phyloP scores from a whole-genome alignment of 2,888 invertebrate species.

The Eristalinus aeneus region DNA sequence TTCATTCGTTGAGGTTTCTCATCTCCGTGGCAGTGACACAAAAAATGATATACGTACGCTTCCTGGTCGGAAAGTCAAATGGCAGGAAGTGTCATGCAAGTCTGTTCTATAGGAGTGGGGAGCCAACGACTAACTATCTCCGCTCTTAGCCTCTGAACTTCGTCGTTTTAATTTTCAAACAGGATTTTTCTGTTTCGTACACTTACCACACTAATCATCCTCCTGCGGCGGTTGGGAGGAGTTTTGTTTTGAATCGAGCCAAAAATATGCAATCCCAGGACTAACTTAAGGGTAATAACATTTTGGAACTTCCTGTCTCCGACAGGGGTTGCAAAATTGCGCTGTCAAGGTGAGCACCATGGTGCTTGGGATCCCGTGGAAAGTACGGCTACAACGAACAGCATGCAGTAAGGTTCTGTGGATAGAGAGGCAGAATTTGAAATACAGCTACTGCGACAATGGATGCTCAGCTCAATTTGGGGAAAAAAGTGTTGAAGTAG shows the following conservation, averaged over 20 bases:
- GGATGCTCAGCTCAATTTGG: conserved; percentile 48
- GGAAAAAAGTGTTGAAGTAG: conserved; percentile 69
- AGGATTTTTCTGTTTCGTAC: conserved; percentile 43
- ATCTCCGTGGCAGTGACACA: conserved; percentile 52
- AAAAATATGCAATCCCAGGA: conserved; percentile 67
- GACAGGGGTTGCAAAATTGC: conserved; percentile 44
- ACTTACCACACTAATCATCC: conserved; percentile 18
- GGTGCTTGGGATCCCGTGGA: background rate
- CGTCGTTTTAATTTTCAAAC: conserved; percentile 78
- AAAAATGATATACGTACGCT: conserved; percentile 70
- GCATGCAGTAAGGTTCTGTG: conserved; percentile 38
- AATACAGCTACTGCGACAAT: conserved; percentile 39
- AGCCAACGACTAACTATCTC: conserved; percentile 76
- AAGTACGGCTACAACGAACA: conserved; percentile 62
- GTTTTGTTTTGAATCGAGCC: conserved; percentile 64
- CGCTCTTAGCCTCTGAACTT: conserved; percentile 80
- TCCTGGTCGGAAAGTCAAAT: conserved; percentile 72
- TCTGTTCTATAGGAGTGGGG: conserved; percentile 50
- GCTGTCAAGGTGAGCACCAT: conserved; percentile 41
- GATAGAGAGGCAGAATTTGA: conserved; percentile 64
- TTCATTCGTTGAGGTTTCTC: conserved; percentile 53
- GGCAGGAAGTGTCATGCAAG: conserved; percentile 72
- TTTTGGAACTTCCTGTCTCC: conserved; percentile 58
- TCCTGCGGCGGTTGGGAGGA: conserved; percentile 2
- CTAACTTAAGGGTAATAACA: conserved; percentile 68